Base-by-base conservation (phyloP, 2,888 invertebrate genomes). In the Acrobasis repandana region DNA sequence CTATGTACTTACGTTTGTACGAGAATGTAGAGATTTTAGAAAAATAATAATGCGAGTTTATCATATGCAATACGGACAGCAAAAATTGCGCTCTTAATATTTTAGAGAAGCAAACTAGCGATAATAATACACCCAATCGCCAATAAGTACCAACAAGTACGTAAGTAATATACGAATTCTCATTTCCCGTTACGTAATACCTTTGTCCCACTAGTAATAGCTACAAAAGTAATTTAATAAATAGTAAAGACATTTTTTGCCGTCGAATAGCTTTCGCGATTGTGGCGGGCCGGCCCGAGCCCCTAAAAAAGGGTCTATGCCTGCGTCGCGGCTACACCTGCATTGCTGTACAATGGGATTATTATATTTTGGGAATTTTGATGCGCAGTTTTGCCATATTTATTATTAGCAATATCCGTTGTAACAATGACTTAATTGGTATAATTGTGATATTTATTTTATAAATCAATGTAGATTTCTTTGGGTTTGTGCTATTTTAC, bases 251-350 rank as follows among this genome's bases (percentile, higher is more conserved):
- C n/a, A 14, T 43, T 43, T 43, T 43, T 43, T 43, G 43, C n/a
- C 43, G 43, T 10, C 43, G 43, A 43, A 43, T 43, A 43, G 43
- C 43, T 10, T 43, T 43, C n/a, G 43, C 43, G 43, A 43, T 43
- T 14, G 43, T n/a, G 43, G 6, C 43, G 43, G 43, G 14, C 11
- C 8, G 38, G 43, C n/a, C 43, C 43, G 16, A 28, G 56, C 56
- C 56, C 56, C 46, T 46, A 62, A 62, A 64, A 65, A 63, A 65
- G n/a, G 43, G n/a, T 59, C 63, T 63, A 63, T 63, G 64, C 64
- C 58, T 54, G 61, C 56, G 56, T 52, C 46, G 8, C 48, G 50
- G 48, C 47, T 58, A 62, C 65, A 67, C 65, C 67, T 65, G 67
- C 63, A 63, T 60, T 10, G 36, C 56, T 61, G 57, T 62, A 51